These are phyloP conservation scores for Parazoanthus atlanticus DNA, from an alignment of 92 coral and sea anemone genomes.

Conservation along the genomic window DNA sequence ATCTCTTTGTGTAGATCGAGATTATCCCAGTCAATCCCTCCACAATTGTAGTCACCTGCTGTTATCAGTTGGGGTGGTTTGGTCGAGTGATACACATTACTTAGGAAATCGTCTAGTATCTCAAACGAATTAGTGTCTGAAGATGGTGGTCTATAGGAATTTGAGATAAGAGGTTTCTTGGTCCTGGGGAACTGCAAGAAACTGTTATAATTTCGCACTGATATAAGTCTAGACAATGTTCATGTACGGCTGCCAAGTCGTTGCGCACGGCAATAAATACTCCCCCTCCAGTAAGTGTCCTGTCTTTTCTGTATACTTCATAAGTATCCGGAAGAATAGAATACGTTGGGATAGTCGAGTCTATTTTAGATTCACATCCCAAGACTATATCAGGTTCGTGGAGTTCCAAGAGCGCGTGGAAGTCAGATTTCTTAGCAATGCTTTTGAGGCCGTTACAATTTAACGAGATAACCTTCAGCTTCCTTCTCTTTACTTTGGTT, in stretches of 20 bases:
- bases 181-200: conserved; percentile 32
- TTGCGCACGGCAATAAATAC: conserved; percentile 47
- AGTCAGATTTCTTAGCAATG: conserved; percentile 40
- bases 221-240: conserved; percentile 35
- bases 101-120: conserved; percentile 33
- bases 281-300: conserved; percentile 46
- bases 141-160: conserved; percentile 43
- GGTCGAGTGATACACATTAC: conserved; percentile 38
- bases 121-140: conserved; percentile 39
- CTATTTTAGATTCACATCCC: conserved; percentile 54
- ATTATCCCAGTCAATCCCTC: conserved; percentile 53
- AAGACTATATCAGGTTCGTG: conserved; percentile 55
- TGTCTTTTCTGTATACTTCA: conserved; percentile 39
- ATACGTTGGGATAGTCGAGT: conserved; percentile 46
- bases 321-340: conserved; percentile 53
- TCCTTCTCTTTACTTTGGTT: conserved; percentile 40
- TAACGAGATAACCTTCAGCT: conserved; percentile 37
- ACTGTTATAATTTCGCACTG: conserved; percentile 41
- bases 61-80: conserved; percentile 38
- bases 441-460: conserved; percentile 38
- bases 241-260: conserved; percentile 42
- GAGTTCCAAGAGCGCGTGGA: conserved; percentile 40
- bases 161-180: conserved; percentile 35
- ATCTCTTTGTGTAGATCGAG: conserved; percentile 34
- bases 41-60: conserved; percentile 52